Evolutionary conservation across 2,888 invertebrate species (phyloP), one percentile per base, ranked within the genome.

Genomic region (Neocrepidodera transversa): DNA sequence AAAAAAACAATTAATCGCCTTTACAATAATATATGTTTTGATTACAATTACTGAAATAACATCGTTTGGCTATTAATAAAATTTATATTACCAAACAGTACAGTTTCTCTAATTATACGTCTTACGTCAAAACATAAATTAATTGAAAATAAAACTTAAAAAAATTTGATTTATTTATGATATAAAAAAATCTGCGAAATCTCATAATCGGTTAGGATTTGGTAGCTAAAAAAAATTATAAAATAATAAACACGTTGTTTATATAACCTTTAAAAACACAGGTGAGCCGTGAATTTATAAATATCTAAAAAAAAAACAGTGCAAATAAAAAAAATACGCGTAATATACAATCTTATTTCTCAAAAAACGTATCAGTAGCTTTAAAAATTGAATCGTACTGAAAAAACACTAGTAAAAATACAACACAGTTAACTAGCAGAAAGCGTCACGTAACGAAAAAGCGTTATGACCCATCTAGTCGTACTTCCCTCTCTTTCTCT

Each of bases 1-100:
- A 43, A 43, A 43, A 43, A 43, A 43, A 23, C 11, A 43, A 43
- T 43, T 20, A 35, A 35, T 35, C 35, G 11, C 35, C 14, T 3
- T 23, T 20, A 43, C 23, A 43, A 23, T 43, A 20, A 23, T 20
- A n/a, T n/a, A 18, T 10, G 43, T 23, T 43, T 18, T 43, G 43
- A 43, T 43, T 43, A 43, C 8, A 11, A 23, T 23, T 43, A 7
- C 23, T 11, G n/a, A 43, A 20, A 20, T 43, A 43, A 43, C 43
- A 43, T 23, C 43, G 13, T 18, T 43, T 13, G 3, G 43, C 43
- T 23, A 43, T 43, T 43, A 43, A 43, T 23, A 23, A 16, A 43
- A 43, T 11, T 23, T n/a, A 16, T 20, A 43, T 23, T 23, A 20
- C 10, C 23, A n/a, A 20, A 7, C 43, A 20, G 2, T 23, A 23